Conservation (phyloP, 2,797 vertebrate genomes). For the Knipowitschia caucasica region DNA sequence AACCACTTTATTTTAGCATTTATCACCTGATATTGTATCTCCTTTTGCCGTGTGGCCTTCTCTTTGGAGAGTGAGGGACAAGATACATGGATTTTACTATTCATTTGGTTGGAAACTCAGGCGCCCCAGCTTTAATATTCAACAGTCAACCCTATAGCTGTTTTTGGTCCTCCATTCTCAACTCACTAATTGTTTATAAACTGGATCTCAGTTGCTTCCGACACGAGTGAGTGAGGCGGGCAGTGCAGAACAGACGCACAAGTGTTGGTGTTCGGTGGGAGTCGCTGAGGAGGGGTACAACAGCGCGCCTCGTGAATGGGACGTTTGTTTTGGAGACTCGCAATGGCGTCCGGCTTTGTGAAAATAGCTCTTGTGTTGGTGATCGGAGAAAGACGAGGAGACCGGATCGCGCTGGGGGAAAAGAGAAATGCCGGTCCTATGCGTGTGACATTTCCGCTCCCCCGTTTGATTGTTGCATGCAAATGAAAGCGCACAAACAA, state of each 20-base stretch:
- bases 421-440: slow-evolving; percentile 12
- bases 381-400: slow-evolving; percentile 42
- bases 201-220: slow-evolving; percentile 23
- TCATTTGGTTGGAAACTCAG: too few relatives aligned
- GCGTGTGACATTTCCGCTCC: slow-evolving; percentile 65
- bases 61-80: too few relatives aligned
- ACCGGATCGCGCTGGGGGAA: slow-evolving; percentile 15
- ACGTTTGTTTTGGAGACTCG: slow-evolving; percentile 70
- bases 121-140: too few relatives aligned
- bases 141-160: background rate
- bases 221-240: slow-evolving; percentile 7
- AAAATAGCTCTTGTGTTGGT: slow-evolving; percentile 75
- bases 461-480: slow-evolving; percentile 64
- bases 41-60: too few relatives aligned
- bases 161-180: slow-evolving; percentile 4
- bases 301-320: slow-evolving; percentile 61
- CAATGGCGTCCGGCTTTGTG: slow-evolving; percentile 67
- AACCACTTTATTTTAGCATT: too few relatives aligned
- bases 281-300: slow-evolving; percentile 33
- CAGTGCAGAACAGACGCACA: slow-evolving; percentile 33
- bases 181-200: slow-evolving; percentile 9
- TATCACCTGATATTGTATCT: too few relatives aligned
- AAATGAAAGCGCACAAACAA: slow-evolving; percentile 75
- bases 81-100: too few relatives aligned
- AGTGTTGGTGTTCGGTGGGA: slow-evolving; percentile 39